Evolutionary conservation across 1,140 invertebrate species (phyloP).

Genomic region (Euborellia annulipes): DNA sequence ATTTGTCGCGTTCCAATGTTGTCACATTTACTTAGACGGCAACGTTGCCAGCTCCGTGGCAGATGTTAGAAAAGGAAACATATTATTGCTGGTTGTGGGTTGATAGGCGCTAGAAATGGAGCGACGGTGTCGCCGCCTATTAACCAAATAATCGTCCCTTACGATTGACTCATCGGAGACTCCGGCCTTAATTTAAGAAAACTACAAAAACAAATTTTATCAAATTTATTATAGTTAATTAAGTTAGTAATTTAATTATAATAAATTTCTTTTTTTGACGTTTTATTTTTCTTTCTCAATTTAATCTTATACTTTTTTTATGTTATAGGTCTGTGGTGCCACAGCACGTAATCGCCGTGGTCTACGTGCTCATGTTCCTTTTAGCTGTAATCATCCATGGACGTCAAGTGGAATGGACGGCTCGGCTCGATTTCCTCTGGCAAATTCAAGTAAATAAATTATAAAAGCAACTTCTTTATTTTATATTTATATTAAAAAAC

Average conservation of each 20-base stretch:
- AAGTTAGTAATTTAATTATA: background rate
- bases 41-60: no score
- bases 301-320: conserved; percentile 7
- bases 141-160: no score
- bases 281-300: conserved; percentile 5
- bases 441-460: conserved; percentile 42
- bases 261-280: conserved; percentile 1
- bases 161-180: no score
- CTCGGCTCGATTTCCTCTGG: conserved; percentile 73
- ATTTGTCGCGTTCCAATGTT: no score
- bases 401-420: conserved; percentile 71
- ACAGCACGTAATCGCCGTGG: conserved; percentile 43
- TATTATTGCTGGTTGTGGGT: no score
- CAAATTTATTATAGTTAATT: background rate
- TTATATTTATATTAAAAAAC: conserved; percentile 3
- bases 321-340: conserved; percentile 37
- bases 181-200: no score
- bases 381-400: conserved; percentile 66
- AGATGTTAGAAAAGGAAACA: no score
- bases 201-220: no score
- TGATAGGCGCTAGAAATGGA: no score
- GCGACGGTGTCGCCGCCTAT: no score
- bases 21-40: no score
- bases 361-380: conserved; percentile 63
- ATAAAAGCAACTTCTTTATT: background rate